Conservation (phyloP, 2,113 vertebrate genomes). For the Sinosuthora webbiana region DNA sequence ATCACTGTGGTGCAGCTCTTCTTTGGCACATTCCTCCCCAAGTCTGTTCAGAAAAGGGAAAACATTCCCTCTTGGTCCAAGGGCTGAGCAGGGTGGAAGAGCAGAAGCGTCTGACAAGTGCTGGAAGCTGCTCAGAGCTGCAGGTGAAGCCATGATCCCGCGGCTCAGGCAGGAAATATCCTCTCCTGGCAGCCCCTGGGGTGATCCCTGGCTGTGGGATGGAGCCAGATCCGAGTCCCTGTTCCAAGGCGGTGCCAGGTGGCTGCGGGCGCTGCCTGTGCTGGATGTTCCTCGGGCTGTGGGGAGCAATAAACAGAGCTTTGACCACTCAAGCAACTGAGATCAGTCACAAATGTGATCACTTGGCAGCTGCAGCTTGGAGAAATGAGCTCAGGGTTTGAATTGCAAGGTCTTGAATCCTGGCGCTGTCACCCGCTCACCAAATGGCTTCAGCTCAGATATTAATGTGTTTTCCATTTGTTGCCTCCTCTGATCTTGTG, state of each 20-base stretch:
- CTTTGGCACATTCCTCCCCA: not conserved
- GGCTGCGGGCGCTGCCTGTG: accelerated
- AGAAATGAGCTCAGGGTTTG: not conserved
- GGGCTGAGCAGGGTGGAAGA: not conserved
- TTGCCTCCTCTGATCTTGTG: not conserved
- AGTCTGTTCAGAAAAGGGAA: not conserved
- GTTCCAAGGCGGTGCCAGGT: not conserved
- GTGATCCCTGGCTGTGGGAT: not conserved
- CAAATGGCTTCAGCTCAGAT: not conserved
- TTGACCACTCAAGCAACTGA: not conserved
- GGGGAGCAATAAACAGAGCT: not conserved
- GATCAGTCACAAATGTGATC: not conserved
- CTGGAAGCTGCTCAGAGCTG: not conserved
- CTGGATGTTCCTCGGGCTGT: not conserved
- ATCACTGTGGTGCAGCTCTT: not conserved
- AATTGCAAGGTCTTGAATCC: not conserved
- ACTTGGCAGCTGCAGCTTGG: not conserved
- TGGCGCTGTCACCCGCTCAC: not conserved
- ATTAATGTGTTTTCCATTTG: not conserved
- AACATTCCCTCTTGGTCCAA: not conserved
- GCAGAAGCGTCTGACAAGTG: not conserved
- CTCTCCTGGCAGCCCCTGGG: not conserved
- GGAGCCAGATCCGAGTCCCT: accelerated
- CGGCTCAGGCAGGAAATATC: not conserved
- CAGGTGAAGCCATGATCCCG: not conserved